Percentiles rank a stretch among this genome's conserved stretches.
phyloP scores from a whole-genome alignment of 1,140 invertebrate genomes.

The Dinoponera quadriceps region DNA sequence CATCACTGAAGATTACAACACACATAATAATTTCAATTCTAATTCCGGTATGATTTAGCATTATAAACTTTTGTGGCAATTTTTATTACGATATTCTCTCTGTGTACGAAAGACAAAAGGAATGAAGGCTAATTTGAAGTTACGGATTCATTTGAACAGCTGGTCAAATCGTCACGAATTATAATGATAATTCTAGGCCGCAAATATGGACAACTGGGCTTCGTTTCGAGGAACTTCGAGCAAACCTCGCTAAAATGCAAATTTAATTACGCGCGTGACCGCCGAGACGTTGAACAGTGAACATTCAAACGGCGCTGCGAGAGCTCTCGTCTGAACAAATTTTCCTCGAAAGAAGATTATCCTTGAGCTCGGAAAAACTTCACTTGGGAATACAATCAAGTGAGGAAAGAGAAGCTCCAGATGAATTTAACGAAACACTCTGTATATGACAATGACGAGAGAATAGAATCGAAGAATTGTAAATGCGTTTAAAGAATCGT shows the following conservation, averaged over 20 bases:
- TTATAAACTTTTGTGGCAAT: no score
- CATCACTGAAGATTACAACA: no score
- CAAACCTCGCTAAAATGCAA: not conserved
- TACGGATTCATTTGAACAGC: not conserved
- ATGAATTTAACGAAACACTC: not conserved
- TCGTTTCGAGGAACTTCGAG: not conserved
- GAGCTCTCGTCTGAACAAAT: not conserved
- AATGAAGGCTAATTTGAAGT: not conserved
- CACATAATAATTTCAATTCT: no score
- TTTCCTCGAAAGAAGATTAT: not conserved
- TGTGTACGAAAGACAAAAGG: not conserved
- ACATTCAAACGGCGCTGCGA: not conserved
- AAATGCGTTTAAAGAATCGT: not conserved
- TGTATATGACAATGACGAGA: not conserved
- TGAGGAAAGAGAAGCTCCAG: not conserved
- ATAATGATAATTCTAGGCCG: slow-evolving; percentile 3
- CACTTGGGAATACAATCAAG: not conserved
- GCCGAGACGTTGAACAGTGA: not conserved
- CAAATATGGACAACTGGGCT: slow-evolving; percentile 7
- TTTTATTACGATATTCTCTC: no score
- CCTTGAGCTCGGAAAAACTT: not conserved
- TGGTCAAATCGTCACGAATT: not conserved
- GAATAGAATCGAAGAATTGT: not conserved
- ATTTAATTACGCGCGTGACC: not conserved
- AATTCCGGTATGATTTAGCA: no score